Evolutionary conservation across 1,140 invertebrate genomes (phyloP), one percentile per base, ranked within the genome.

Genomic region (Drosophila lacertosa): DNA sequence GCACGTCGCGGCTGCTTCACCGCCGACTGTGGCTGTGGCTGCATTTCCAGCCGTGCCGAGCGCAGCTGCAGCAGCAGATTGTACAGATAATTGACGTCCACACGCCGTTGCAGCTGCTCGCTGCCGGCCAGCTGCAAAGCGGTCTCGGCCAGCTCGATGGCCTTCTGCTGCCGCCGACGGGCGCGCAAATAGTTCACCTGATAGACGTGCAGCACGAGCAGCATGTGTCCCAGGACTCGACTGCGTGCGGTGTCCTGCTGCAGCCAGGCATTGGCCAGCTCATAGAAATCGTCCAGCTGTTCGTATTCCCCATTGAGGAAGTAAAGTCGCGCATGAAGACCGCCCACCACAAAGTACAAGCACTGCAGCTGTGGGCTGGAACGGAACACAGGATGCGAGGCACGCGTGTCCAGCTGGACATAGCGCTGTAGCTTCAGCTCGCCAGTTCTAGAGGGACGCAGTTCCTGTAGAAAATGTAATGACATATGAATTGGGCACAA

Each of bases 231-330:
- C 42, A 72, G 3, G 9, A 13, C 24, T 1, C n/a, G 4, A 6
- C 29, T 13, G 3, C 55, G 62, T 3, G 48, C 1, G 2, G 35
- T 5, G 2, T 69, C 42, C 20, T 63, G 39, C 4, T 53, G 24
- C 13, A 90, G 18, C 73, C 73, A 89, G n/a, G 29, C 40, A 16
- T 66, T 51, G 0, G 84, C 53, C 35, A 42, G 33, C 4, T 37
- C 62, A 53, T 90, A 90, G 24, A 90, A 90, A 3, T 67, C 58
- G 4, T 88, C 69, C n/a, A 90, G 33, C 50, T 88, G 72, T 0
- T 75, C 76, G 20, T 68, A 50, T 2, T 88, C 55, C 5, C 82
- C 47, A 40, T 73, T 76, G 0, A 90, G 63, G 7, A 77, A 90
- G 26, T 70, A 44, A 5, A 90, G 53, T 2, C 89, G 78, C 1